These are phyloP conservation scores for Saccopteryx leptura DNA, from an alignment of 2,113 vertebrate species.

Conservation along the genomic window DNA sequence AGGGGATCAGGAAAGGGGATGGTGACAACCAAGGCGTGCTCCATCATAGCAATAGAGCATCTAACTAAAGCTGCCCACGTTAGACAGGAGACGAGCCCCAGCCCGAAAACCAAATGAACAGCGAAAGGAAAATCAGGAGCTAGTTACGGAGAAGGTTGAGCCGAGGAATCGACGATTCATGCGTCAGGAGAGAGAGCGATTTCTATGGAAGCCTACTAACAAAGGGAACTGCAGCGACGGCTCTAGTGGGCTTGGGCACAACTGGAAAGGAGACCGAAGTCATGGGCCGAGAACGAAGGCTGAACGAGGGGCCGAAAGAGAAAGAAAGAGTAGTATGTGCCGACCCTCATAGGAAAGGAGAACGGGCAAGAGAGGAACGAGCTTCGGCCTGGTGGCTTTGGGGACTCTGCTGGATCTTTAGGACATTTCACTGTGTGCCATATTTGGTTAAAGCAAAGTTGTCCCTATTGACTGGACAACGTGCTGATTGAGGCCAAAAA, in stretches of 20 bases:
- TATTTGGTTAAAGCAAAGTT: neutral
- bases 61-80: accelerated
- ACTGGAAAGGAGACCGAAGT: neutral
- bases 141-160: neutral
- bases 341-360: neutral
- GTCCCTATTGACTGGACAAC: neutral
- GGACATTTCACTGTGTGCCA: neutral
- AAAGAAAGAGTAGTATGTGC: accelerated
- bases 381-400: neutral
- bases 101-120: neutral
- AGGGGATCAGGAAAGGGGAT: neutral
- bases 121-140: neutral
- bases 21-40: accelerated
- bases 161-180: neutral
- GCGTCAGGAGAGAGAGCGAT: neutral
- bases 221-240: neutral
- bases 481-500: neutral
- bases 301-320: neutral
- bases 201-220: neutral
- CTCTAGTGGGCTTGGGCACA: accelerated
- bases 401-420: neutral
- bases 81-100: neutral
- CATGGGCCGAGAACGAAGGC: neutral
- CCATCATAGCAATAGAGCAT: neutral
- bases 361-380: neutral